Evolutionary conservation across 2,113 vertebrate species (phyloP), one percentile per base, ranked within the genome.

Genomic region (Oreochromis tanganicae): DNA sequence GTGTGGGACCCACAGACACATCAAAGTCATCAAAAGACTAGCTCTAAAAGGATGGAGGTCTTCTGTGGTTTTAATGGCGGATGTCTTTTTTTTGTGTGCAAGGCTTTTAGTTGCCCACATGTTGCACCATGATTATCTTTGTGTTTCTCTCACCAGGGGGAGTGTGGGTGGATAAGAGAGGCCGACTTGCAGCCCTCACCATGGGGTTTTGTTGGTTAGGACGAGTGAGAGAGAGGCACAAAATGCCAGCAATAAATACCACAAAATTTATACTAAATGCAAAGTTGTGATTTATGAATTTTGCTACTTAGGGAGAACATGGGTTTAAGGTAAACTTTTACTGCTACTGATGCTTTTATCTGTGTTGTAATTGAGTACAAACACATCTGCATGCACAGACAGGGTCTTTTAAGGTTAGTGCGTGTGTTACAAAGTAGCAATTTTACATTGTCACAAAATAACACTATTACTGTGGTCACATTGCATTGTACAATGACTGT

Each of bases 11-110:
- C 38, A 43, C 32, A 14, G 84, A 88, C 87, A 89, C 92, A 94
- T 94, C 91, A 93, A 94, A 94, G 91, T 92, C 92, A 92, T 94
- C 88, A 92, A 92, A 94, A 91, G 93, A 92, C 63, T 27, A 14
- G 56, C 87, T 89, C 82, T 91, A 82, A 91, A 91, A 87, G 92
- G 88, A 89, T 54, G 81, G 80, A 85, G 83, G 81, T 84, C 89
- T 85, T 90, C 80, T 87, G 59, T 89, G 88, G 68, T 83, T 89
- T 88, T 93, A 92, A 93, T 95, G 92, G 88, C 2, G 16, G 43
- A 73, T 84, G 43, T 46, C 79, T 73, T 21, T 21, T 29, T 14
- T 59, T 19, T 57, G 11, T 63, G 78, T 81, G 66, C 66, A 38
- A 88, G 82, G 90, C 94, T 92, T 93, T 93, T 92, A 86, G 90